Base-by-base conservation (phyloP, 2,888 invertebrate genomes). In the Drosophila cognata region DNA sequence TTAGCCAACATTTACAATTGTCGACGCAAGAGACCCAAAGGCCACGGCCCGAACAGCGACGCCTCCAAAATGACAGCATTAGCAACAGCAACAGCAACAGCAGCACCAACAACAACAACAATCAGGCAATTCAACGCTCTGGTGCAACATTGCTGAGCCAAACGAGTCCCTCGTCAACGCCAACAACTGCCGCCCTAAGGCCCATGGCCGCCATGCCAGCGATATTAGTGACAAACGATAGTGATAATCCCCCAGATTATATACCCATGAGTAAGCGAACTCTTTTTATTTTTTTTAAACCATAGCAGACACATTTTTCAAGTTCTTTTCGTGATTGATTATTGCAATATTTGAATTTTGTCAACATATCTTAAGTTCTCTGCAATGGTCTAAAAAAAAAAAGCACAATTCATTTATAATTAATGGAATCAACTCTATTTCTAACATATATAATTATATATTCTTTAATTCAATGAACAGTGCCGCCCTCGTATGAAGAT, bases 401-500 rank as follows among this genome's bases (percentile, higher is more conserved):
- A 46, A 6, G 21, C 10, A 10, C 4, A 2, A 41, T n/a, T 10
- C 0, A n/a, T 46, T 6, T 43, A 13, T 4, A 13, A 7, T 4
- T 46, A 1, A 41, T 7, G 13, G 13, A 21, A 46, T 46, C 13
- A 43, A 21, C 11, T 43, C 1, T 21, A 46, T 13, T 13, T 46
- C 43, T 21, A 21, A 46, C 4, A 21, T 4, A 7, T 16, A 7
- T 25, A 21, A 8, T 11, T 41, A 43, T 28, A 7, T 52, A 11
- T 66, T n/a, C 11, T 16, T 55, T 46, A 13, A 46, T n/a, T 4
- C 1, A 18, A 72, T 77, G 46, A 53, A 4, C 69, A 93, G 93
- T 92, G 88, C 93, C 93, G 59, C 93, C 93, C 73, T 91, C 93
- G 35, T 93, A 93, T 69, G 92, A 93, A 83, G 93, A 93, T 79